Percentiles rank a stretch among this genome's conserved stretches.
phyloP scores from a whole-genome alignment of 2,888 invertebrate species.

The Agelastica alni region DNA sequence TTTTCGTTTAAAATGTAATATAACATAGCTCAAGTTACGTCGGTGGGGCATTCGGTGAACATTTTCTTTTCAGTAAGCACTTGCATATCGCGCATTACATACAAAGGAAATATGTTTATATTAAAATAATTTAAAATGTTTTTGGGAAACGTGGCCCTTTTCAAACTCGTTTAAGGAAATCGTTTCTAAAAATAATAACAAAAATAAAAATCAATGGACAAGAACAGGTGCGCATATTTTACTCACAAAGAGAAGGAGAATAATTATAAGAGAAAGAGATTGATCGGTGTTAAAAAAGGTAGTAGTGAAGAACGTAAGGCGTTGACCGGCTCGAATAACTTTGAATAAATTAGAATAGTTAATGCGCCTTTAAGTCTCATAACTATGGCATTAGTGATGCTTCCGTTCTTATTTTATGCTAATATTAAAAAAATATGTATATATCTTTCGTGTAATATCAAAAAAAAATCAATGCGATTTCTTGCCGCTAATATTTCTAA shows the following conservation, averaged over 20 bases:
- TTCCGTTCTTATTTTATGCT: conserved; percentile 34
- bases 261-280: conserved; percentile 29
- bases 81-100: too few species aligned
- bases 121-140: too few species aligned
- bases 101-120: too few species aligned
- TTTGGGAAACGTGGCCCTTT: background rate
- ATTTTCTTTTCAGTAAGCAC: too few species aligned
- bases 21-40: too few species aligned
- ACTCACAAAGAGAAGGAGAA: background rate
- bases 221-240: conserved; percentile 1
- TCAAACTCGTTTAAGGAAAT: background rate
- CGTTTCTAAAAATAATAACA: background rate
- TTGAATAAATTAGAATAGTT: conserved; percentile 48
- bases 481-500: too few species aligned
- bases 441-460: conserved; percentile 12
- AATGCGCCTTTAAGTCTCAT: conserved; percentile 40
- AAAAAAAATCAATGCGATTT: too few species aligned
- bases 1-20: too few species aligned
- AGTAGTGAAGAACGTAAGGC: conserved; percentile 41
- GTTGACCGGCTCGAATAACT: conserved; percentile 47
- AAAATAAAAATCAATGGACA: background rate
- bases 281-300: conserved; percentile 44
- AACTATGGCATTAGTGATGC: conserved; percentile 40
- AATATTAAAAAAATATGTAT: conserved; percentile 24
- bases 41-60: too few species aligned